A percentile compares a stretch with the other conserved stretches of the same genome.
Evolutionary conservation across 2,888 invertebrate genomes (phyloP).

Genomic region (Lacanobia wlatinum): DNA sequence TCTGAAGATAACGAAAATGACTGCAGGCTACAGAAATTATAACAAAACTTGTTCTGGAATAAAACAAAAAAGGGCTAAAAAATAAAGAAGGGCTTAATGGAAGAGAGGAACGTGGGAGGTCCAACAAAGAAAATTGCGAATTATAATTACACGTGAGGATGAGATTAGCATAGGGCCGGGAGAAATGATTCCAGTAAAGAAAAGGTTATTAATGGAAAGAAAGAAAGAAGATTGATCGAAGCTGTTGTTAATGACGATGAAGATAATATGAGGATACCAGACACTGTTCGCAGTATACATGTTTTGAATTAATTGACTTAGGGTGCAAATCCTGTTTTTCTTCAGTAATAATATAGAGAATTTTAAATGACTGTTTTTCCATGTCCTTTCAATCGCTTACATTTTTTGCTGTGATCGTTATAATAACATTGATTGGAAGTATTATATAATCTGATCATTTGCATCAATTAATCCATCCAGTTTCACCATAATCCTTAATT

Average conservation of each 20-base stretch:
- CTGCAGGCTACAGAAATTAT: background rate
- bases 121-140: conserved; percentile 42
- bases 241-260: conserved; percentile 6
- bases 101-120: conserved; percentile 42
- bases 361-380: too few species aligned
- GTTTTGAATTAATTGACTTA: background rate
- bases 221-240: conserved; percentile 32
- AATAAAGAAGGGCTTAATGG: conserved; percentile 14
- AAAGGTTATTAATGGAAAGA: conserved; percentile 8
- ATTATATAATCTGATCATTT: conserved; percentile 3
- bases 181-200: conserved; percentile 17
- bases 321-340: too few species aligned
- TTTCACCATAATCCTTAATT: conserved; percentile 46
- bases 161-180: conserved; percentile 2
- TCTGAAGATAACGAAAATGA: conserved; percentile 18
- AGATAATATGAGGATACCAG: background rate
- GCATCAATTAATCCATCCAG: conserved; percentile 25
- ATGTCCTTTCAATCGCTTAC: too few species aligned
- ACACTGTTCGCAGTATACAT: background rate
- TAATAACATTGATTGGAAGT: conserved; percentile 2
- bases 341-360: background rate
- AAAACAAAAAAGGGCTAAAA: conserved; percentile 24
- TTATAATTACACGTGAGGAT: conserved; percentile 20
- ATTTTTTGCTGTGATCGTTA: background rate
- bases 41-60: conserved; percentile 22